These are phyloP conservation scores for Rhingia campestris DNA, from an alignment of 2,888 invertebrate species.

Conservation along the genomic window DNA sequence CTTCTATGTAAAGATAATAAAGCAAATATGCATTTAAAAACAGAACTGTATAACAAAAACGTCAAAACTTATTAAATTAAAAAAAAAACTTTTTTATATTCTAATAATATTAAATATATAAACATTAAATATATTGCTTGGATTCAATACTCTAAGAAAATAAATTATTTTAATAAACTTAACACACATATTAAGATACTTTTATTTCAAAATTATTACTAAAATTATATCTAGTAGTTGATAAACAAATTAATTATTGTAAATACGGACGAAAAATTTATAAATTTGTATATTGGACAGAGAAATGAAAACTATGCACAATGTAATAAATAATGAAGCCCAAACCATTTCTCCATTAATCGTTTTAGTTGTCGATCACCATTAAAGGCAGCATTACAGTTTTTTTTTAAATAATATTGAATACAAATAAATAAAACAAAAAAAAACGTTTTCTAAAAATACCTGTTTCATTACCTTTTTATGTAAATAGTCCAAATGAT, in stretches of 20 bases:
- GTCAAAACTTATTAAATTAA: slow-evolving; percentile 1
- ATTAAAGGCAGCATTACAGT: neutral
- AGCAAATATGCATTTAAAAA: slow-evolving; percentile 48
- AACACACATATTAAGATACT: slow-evolving; percentile 7
- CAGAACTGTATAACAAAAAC: slow-evolving; percentile 25
- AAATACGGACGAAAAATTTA: slow-evolving; percentile 21
- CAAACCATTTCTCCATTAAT: slow-evolving; percentile 13
- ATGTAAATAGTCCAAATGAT: slow-evolving; percentile 73
- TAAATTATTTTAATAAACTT: slow-evolving; percentile 20
- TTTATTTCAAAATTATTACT: slow-evolving; percentile 12
- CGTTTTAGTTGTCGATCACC: neutral
- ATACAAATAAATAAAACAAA: slow-evolving; percentile 1
- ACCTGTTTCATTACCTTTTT: slow-evolving; percentile 72
- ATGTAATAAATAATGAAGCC: slow-evolving; percentile 31
- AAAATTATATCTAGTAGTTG: slow-evolving; percentile 31
- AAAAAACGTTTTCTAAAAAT: slow-evolving; percentile 28
- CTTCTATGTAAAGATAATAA: slow-evolving; percentile 18
- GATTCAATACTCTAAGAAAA: slow-evolving; percentile 30
- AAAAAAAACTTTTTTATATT: slow-evolving; percentile 47
- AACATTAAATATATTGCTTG: slow-evolving; percentile 25
- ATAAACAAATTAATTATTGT: slow-evolving; percentile 37
- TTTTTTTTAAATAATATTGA: neutral
- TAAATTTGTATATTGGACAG: slow-evolving; percentile 1
- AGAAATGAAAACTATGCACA: slow-evolving; percentile 35
- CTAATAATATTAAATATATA: slow-evolving; percentile 37